Conservation (phyloP, 1,140 invertebrate species). For the Drosophila guanche region DNA sequence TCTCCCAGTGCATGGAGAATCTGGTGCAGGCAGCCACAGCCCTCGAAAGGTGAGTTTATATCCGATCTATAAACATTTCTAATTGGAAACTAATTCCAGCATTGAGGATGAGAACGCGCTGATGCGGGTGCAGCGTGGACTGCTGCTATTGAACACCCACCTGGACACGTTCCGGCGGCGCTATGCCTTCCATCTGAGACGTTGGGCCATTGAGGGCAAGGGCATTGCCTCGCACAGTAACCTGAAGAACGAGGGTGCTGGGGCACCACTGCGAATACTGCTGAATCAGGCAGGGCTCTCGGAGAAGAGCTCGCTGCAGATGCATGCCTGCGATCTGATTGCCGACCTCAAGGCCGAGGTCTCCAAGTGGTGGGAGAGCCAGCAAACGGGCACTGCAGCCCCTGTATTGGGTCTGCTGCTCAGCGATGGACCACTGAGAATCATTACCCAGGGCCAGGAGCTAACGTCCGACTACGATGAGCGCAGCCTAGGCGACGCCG, state of each 20-base stretch:
- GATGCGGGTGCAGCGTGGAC: conserved; percentile 94
- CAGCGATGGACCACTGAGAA: conserved; percentile 92
- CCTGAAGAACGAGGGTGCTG: conserved; percentile 84
- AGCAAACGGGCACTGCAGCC: conserved; percentile 73
- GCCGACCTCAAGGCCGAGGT: conserved; percentile 96
- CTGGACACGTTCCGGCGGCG: conserved; percentile 94
- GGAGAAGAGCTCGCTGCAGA: conserved; percentile 89
- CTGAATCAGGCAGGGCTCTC: conserved; percentile 94
- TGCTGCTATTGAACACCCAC: conserved; percentile 94
- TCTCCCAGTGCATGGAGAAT: conserved; percentile 95
- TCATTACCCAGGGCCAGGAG: conserved; percentile 97
- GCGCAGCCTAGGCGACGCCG: conserved; percentile 93
- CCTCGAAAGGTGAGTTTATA: conserved; percentile 84
- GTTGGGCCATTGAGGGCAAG: conserved; percentile 92
- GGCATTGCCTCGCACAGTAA: conserved; percentile 90
- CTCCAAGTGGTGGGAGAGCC: conserved; percentile 89
- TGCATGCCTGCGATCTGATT: conserved; percentile 92
- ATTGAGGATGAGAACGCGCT: conserved; percentile 89
- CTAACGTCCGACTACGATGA: conserved; percentile 96
- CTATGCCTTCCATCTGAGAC: conserved; percentile 93
- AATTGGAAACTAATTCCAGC: conserved; percentile 12
- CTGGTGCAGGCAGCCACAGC: conserved; percentile 91
- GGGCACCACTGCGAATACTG: conserved; percentile 88
- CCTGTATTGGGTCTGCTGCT: conserved; percentile 86
- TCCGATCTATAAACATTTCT: not conserved